Conservation (phyloP, 1,140 invertebrate genomes). For the Antheraea mylitta region DNA sequence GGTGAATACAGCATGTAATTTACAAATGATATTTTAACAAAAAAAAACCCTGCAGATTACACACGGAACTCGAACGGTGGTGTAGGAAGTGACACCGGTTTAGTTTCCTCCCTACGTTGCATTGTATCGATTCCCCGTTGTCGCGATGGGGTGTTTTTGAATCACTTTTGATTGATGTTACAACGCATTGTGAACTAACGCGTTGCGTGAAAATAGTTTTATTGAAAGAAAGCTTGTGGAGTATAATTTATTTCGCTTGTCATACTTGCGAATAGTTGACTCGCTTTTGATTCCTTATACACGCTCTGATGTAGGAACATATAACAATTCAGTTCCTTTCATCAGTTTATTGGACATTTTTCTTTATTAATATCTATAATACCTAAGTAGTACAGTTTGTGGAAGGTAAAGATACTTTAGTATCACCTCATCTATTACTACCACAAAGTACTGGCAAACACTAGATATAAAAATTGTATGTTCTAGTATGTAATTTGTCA, state of each 20-base stretch:
- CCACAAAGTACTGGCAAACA: no score
- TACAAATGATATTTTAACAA: conserved; percentile 32
- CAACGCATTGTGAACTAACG: conserved; percentile 1
- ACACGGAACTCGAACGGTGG: conserved; percentile 45
- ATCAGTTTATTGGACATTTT: not conserved
- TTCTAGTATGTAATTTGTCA: no score
- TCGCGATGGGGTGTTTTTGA: conserved; percentile 49
- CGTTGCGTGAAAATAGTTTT: conserved; percentile 13
- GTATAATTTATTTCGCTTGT: conserved; percentile 1
- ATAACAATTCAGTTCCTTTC: not conserved
- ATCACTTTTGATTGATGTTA: conserved; percentile 58
- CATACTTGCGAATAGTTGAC: not conserved
- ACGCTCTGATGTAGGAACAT: not conserved
- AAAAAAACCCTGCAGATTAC: conserved; percentile 23
- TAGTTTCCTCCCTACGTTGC: conserved; percentile 55
- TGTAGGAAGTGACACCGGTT: conserved; percentile 61
- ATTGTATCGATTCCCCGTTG: conserved; percentile 57
- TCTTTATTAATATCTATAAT: no score
- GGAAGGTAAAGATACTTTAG: no score
- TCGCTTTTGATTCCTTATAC: not conserved
- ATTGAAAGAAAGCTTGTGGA: conserved; percentile 11
- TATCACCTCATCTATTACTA: no score
- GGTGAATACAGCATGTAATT: conserved; percentile 9
- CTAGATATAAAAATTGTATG: no score
- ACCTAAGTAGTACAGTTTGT: no score